Percentiles rank a stretch among this genome's conserved stretches.
phyloP scores from a whole-genome alignment of 2,888 invertebrate genomes.

The Cryptosula pallasiana region DNA sequence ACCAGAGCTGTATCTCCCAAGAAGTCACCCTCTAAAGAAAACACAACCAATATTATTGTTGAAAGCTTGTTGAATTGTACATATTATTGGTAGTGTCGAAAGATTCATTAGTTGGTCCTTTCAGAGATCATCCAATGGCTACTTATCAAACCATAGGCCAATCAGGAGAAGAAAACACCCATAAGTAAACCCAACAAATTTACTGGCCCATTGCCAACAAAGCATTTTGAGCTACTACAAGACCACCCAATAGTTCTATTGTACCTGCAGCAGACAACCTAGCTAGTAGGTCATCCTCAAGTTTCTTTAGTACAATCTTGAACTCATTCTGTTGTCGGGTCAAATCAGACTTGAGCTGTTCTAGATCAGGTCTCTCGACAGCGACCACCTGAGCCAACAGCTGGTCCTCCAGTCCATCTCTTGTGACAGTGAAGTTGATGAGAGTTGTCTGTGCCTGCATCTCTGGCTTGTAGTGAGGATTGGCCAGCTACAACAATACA shows the following conservation, averaged over 20 bases:
- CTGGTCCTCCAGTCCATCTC: constrained; percentile 92
- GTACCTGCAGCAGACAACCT: constrained; percentile 83
- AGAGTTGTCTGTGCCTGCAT: constrained; percentile 96
- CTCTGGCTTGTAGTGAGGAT: constrained; percentile 96
- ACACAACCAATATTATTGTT: no score
- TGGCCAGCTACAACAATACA: constrained; percentile 63
- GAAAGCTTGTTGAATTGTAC: no score
- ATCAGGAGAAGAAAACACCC: no score
- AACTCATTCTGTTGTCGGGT: constrained; percentile 96
- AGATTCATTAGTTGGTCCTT: no score
- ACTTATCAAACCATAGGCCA: no score
- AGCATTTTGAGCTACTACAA: no score
- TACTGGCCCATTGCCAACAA: no score
- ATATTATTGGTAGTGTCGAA: no score
- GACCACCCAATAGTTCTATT: no score
- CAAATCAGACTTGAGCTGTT: constrained; percentile 86
- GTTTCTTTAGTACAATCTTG: constrained; percentile 83
- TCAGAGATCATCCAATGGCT: no score
- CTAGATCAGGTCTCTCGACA: constrained; percentile 90
- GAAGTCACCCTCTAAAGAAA: constrained; percentile 61
- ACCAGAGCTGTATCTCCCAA: constrained; percentile 89
- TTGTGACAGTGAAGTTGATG: constrained; percentile 93
- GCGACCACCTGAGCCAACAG: constrained; percentile 91
- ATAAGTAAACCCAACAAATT: no score
- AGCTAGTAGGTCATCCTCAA: constrained; percentile 88